Evolutionary conservation across 92 coral and sea anemone genomes (phyloP).

Genomic region (Epizoanthus illoricatus): DNA sequence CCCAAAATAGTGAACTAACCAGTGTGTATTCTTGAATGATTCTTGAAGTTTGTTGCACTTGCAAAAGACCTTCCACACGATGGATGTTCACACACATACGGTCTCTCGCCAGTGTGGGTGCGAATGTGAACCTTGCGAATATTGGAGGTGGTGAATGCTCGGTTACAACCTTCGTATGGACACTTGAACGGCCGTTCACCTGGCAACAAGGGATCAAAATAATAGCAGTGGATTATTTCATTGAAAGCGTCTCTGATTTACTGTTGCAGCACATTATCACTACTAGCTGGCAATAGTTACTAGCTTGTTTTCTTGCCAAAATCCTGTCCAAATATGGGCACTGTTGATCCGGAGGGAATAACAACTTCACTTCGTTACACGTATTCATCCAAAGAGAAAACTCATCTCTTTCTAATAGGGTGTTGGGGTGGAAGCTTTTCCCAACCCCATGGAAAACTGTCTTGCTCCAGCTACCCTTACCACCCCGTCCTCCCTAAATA

Average conservation of each 20-base stretch:
- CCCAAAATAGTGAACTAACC: conserved; percentile 49
- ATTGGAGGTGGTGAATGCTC: conserved; percentile 95
- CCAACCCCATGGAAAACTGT: no score
- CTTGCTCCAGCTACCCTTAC: no score
- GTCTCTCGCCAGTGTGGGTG: conserved; percentile 98
- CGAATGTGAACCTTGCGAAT: conserved; percentile 98
- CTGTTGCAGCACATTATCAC: no score
- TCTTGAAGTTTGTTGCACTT: conserved; percentile 97
- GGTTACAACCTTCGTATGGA: conserved; percentile 79
- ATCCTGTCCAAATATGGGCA: no score
- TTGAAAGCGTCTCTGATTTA: background rate
- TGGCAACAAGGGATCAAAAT: conserved; percentile 11
- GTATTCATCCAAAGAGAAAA: no score
- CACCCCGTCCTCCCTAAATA: no score
- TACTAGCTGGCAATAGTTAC: no score
- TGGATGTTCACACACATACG: conserved; percentile 88
- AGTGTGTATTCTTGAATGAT: conserved; percentile 97
- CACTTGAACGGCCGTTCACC: conserved; percentile 99
- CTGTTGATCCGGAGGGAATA: no score
- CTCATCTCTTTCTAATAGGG: no score
- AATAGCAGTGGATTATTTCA: background rate
- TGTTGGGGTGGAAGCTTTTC: no score
- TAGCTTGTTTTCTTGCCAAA: no score
- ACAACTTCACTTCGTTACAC: no score
- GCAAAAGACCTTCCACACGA: conserved; percentile 96